Base-by-base conservation (phyloP, 2,113 vertebrate species). In the Burhinus oedicnemus region DNA sequence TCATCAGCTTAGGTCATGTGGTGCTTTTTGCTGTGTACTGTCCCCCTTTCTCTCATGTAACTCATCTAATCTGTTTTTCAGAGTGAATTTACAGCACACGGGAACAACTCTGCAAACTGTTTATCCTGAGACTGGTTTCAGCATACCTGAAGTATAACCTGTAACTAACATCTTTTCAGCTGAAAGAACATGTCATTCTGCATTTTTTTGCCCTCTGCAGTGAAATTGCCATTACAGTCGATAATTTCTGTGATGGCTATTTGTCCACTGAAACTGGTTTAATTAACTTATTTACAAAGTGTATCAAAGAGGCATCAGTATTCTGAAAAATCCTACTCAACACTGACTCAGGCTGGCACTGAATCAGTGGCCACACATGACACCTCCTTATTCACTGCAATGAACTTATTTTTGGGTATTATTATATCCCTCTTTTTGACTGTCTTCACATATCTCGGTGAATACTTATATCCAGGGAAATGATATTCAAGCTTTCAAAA, bases 1-100 rank as follows among this genome's bases (percentile, higher is more conserved):
- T 21, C 70, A 49, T 6, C 36, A 55, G 26, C 36, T 25, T 5
- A 7, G 6, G 8, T 9, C 61, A 13, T 0, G 1, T 4, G 8
- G 22, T 32, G 45, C 36, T 65, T 11, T 45, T 62, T 58, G 61
- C 44, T 68, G 42, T 6, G 44, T 26, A 13, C 25, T n/a, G 57
- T 42, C 9, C 26, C 32, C 4, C 15, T 68, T 44, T 9, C 29
- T 44, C 26, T 26, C 19, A 5, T 3, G 21, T 29, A 57, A 83
- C 23, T 75, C 45, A 40, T 26, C 34, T 1, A 1, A 44, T 26
- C 29, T 49, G 40, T 5, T 60, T 86, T 86, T 65, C 62, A 77
- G 75, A 38, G 12, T 9, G 51, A 86, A 44, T n/a, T 54, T 74
- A 68, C 21, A 58, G 44, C 5, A 45, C 15, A 12, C 4, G 2